Base-by-base conservation (phyloP, 1,140 invertebrate species). In the Nasonia giraulti region DNA sequence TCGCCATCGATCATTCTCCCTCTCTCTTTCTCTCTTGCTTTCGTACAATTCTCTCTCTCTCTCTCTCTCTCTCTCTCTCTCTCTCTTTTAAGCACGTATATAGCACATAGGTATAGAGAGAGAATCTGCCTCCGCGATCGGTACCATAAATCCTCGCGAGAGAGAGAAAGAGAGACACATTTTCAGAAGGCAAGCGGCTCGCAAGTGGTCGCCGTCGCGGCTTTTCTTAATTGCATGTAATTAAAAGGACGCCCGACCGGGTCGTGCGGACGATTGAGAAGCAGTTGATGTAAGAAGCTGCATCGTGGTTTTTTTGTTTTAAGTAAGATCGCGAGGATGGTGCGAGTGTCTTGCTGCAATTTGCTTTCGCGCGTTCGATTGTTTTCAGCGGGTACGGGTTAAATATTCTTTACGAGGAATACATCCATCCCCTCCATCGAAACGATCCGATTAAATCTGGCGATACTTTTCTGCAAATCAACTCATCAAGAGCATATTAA, bases 1-100 rank as follows among this genome's bases (percentile, higher is more conserved):
- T 87, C 86, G 87, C 85, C 84, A 89, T 89, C 85, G 85, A 84
- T 89, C 88, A 87, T 87, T 87, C 69, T 78, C 23, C 66, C 76
- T 62, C 23, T 55, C 47, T 47, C 20, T 20, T 12, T 76, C 27
- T 27, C 27, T 27, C 27, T 27, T 27, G 27, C 20, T 75, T 76
- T 82, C 82, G 75, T 44, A 78, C 81, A 82, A 50, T 23, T 55
- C 10, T 50, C 27, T 27, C n/a, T 14, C 10, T 79, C 50, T 79
- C 80, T 55, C 68, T 76, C 73, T 37, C 82, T 73, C 10, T 50
- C 27, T 27, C n/a, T 14, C 10, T 79, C 50, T 79, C 80, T 55
- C 68, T 76, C 73, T 37, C 82, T 73, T n/a, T 71, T 31, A 71
- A 71, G 68, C 1, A 20, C 20, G 17, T n/a, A 62, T 62, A 20